These are phyloP conservation scores for Melanotaenia parkinsoni DNA, from an alignment of 2,797 vertebrate species.

Conservation along the genomic window DNA sequence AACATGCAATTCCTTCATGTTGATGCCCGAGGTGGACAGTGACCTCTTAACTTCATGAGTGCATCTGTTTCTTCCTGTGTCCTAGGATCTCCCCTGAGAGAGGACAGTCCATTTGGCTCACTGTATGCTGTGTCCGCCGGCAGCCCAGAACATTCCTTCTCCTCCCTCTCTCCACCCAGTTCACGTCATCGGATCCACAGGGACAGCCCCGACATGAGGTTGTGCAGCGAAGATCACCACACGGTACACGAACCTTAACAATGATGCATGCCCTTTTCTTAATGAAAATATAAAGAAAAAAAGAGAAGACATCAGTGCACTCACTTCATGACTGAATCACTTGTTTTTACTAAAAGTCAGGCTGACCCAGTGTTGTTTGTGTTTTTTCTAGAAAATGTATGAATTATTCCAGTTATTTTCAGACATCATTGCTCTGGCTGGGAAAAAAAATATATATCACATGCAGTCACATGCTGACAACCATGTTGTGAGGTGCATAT, in stretches of 20 bases:
- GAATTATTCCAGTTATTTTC: not conserved
- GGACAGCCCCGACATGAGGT: conserved; percentile 76
- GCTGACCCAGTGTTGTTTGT: not conserved
- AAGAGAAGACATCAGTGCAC: too few relatives aligned
- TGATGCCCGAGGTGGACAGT: not conserved
- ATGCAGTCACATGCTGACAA: not conserved
- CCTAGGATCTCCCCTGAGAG: conserved; percentile 78
- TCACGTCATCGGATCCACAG: conserved; percentile 75
- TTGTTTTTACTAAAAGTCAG: not conserved
- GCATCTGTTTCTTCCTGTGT: conserved; percentile 32
- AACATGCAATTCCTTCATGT: conserved; percentile 11
- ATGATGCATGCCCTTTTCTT: not conserved
- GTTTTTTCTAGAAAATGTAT: not conserved
- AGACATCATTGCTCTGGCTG: not conserved
- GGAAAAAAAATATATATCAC: not conserved
- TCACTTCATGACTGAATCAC: not conserved
- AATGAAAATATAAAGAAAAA: not conserved
- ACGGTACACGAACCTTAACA: conserved; percentile 59
- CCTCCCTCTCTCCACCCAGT: conserved; percentile 78
- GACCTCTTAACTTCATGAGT: not conserved
- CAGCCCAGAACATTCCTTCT: conserved; percentile 81
- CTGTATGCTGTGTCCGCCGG: conserved; percentile 76
- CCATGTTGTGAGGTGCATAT: conserved; percentile 1
- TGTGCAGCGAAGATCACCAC: conserved; percentile 75
- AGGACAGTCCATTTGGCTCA: conserved; percentile 77